phyloP scores from a whole-genome alignment of 2,888 invertebrate genomes.

The Monochamus alternatus region DNA sequence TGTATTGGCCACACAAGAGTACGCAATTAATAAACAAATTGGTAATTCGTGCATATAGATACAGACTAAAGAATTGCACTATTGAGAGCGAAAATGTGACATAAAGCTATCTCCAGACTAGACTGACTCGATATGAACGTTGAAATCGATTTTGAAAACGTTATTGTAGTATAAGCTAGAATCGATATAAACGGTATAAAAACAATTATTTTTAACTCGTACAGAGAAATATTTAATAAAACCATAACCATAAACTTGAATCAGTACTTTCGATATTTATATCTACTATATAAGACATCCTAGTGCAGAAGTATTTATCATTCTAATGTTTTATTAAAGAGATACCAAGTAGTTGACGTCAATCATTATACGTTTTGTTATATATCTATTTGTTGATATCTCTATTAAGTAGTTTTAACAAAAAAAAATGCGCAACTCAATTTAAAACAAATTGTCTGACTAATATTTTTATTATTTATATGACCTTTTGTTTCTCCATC shows the following conservation, averaged over 20 bases:
- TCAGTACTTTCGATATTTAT: not conserved
- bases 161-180: too few relatives aligned
- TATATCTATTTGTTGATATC: conserved; percentile 29
- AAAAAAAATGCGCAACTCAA: conserved; percentile 26
- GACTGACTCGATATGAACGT: conserved; percentile 18
- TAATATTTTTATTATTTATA: conserved; percentile 39
- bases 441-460: conserved; percentile 13
- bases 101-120: not conserved
- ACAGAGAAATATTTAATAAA: conserved; percentile 14
- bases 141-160: not conserved
- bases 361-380: not conserved
- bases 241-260: conserved; percentile 1
- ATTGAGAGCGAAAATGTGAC: conserved; percentile 5
- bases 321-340: conserved; percentile 27
- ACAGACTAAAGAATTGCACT: conserved; percentile 15
- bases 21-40: conserved; percentile 11
- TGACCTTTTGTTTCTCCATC: conserved; percentile 46
- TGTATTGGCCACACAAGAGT: conserved; percentile 23
- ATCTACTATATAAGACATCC: not conserved
- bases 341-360: conserved; percentile 19
- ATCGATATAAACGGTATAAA: too few relatives aligned
- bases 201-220: not conserved
- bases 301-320: not conserved
- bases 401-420: conserved; percentile 24
- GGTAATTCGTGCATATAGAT: conserved; percentile 7